Percentiles rank a stretch among this genome's conserved stretches.
phyloP scores from a whole-genome alignment of 2,888 invertebrate genomes.

The Chironomus tentans region DNA sequence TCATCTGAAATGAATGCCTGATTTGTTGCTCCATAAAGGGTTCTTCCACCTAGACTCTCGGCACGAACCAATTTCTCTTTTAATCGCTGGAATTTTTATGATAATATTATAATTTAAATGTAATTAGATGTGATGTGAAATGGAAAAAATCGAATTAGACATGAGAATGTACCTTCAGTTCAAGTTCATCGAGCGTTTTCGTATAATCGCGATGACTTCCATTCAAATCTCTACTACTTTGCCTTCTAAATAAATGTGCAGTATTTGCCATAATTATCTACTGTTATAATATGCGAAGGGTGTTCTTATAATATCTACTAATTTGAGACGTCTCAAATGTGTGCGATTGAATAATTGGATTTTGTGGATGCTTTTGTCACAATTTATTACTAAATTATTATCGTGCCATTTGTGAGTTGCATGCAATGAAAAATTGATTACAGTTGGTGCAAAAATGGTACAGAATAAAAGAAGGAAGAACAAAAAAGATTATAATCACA shows the following conservation, averaged over 20 bases:
- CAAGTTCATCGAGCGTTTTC: slow-evolving; percentile 73
- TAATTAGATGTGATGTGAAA: neutral
- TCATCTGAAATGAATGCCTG: slow-evolving; percentile 55
- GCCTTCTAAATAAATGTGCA: slow-evolving; percentile 77
- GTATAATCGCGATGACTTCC: slow-evolving; percentile 40
- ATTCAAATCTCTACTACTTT: slow-evolving; percentile 58
- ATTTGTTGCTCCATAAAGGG: slow-evolving; percentile 79
- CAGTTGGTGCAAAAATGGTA: neutral
- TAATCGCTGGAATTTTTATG: neutral
- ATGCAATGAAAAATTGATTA: too few relatives aligned
- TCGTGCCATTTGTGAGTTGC: too few relatives aligned
- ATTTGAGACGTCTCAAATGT: neutral
- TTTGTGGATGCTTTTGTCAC: neutral
- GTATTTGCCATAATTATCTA: slow-evolving; percentile 67
- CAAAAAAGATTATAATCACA: neutral
- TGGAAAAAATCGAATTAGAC: neutral
- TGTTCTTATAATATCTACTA: neutral
- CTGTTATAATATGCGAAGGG: neutral
- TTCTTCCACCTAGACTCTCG: slow-evolving; percentile 33
- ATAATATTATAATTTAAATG: neutral
- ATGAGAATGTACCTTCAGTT: slow-evolving; percentile 58
- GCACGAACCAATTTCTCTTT: slow-evolving; percentile 63
- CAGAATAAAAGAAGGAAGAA: neutral
- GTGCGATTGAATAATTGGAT: neutral
- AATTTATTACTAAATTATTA: neutral